Evolutionary conservation across 2,113 vertebrate genomes (phyloP).

Genomic region (Hystrix brachyura): DNA sequence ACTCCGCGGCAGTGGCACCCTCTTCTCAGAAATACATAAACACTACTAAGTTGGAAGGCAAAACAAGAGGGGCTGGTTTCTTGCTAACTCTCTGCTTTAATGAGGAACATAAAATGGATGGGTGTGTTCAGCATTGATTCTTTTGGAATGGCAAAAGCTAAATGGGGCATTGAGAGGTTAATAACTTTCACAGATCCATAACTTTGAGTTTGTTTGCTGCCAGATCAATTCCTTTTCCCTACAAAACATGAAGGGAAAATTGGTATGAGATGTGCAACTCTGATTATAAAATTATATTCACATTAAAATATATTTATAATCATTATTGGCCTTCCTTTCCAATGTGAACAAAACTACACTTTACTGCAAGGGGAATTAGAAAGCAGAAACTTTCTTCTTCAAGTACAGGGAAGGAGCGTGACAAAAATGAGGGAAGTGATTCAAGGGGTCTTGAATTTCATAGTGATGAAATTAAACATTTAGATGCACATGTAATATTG

Average conservation of each 20-base stretch:
- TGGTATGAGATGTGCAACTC: conserved; percentile 37
- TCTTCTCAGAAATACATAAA: conserved; percentile 31
- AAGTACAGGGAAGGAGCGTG: neutral
- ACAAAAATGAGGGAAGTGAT: neutral
- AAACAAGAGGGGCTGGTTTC: conserved; percentile 11
- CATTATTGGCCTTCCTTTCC: conserved; percentile 61
- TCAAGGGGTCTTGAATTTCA: neutral
- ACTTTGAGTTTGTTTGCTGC: conserved; percentile 56
- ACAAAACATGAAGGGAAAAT: conserved; percentile 63
- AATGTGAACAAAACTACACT: conserved; percentile 41
- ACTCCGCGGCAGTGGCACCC: accelerated
- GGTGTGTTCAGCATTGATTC: conserved; percentile 68
- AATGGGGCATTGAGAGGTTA: conserved; percentile 74
- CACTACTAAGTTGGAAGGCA: neutral
- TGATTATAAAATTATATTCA: conserved; percentile 66
- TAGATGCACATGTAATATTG: neutral
- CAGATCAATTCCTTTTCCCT: conserved; percentile 68
- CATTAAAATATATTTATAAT: conserved; percentile 68
- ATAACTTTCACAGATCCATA: conserved; percentile 79
- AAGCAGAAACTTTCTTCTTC: neutral
- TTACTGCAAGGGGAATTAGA: conserved; percentile 44
- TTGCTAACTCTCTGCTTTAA: conserved; percentile 65
- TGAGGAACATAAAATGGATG: conserved; percentile 60
- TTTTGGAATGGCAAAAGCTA: conserved; percentile 62
- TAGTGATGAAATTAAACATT: conserved; percentile 3